Percentiles rank a stretch among this genome's conserved stretches.
These are phyloP conservation scores for Drosophila parabipectinata DNA, from an alignment of 1,140 invertebrate genomes.

Conservation along the genomic window DNA sequence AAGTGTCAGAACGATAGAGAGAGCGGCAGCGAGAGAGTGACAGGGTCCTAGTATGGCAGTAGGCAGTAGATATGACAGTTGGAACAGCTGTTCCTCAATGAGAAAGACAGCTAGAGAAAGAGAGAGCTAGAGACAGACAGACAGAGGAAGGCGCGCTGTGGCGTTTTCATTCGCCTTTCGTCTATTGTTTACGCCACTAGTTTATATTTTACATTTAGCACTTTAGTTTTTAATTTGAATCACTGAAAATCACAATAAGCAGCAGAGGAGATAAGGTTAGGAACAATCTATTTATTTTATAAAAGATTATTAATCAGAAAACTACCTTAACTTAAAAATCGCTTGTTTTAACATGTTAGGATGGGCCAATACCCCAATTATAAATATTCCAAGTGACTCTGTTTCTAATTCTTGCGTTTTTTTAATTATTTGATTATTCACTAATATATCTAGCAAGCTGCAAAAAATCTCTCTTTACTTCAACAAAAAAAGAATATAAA, in stretches of 20 bases:
- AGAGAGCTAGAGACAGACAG: slow-evolving; percentile 5
- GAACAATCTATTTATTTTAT: background rate
- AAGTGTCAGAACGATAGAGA: background rate
- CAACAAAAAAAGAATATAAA: background rate
- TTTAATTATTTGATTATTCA: too few species aligned
- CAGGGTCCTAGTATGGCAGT: background rate
- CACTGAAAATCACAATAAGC: slow-evolving; percentile 27
- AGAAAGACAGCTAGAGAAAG: slow-evolving; percentile 32
- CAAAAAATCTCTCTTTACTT: too few species aligned
- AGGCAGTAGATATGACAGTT: slow-evolving; percentile 4
- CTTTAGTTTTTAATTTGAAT: slow-evolving; percentile 2
- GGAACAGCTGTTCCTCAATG: slow-evolving; percentile 30
- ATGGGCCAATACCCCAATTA: too few species aligned
- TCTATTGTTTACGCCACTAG: slow-evolving; percentile 33
- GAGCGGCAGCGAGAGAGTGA: slow-evolving; percentile 16
- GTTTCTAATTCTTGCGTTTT: too few species aligned
- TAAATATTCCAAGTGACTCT: too few species aligned
- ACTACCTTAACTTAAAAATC: background rate
- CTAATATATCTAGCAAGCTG: too few species aligned
- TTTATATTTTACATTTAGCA: slow-evolving; percentile 10
- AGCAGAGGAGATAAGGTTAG: background rate
- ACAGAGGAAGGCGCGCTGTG: slow-evolving; percentile 36
- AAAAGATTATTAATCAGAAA: background rate
- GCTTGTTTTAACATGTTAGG: too few species aligned
- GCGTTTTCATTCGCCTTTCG: slow-evolving; percentile 35